Percentiles rank a stretch among this genome's conserved stretches.
Conservation (phyloP, 2,888 invertebrate genomes). For the Phania funesta region DNA sequence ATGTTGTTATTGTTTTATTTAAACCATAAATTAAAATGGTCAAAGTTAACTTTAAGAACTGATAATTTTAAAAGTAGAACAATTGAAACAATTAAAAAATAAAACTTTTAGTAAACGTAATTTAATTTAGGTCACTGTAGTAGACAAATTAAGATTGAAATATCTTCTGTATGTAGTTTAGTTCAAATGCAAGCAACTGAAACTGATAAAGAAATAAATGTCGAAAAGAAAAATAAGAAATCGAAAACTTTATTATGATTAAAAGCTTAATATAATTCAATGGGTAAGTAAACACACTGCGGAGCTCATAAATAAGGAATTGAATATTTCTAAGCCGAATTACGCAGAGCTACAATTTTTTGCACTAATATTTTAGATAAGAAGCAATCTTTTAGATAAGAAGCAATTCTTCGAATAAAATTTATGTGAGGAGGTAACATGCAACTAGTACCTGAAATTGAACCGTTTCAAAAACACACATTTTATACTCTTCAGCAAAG, state of each 20-base stretch:
- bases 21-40: slow-evolving; percentile 39
- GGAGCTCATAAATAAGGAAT: too few relatives aligned
- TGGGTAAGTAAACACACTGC: too few relatives aligned
- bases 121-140: not conserved
- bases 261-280: too few relatives aligned
- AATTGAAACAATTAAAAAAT: not conserved
- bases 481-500: too few relatives aligned
- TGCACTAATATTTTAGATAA: too few relatives aligned
- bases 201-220: slow-evolving; percentile 42
- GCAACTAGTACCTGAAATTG: too few relatives aligned
- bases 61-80: slow-evolving; percentile 47
- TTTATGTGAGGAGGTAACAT: too few relatives aligned
- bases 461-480: too few relatives aligned
- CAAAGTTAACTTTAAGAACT: slow-evolving; percentile 65
- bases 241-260: not conserved
- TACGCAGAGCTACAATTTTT: too few relatives aligned
- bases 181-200: slow-evolving; percentile 17
- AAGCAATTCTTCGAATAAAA: too few relatives aligned
- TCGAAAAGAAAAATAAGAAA: not conserved
- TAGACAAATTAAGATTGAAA: not conserved
- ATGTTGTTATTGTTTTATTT: not conserved
- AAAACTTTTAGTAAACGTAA: slow-evolving; percentile 4
- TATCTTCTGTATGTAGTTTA: slow-evolving; percentile 39
- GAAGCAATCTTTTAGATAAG: too few relatives aligned
- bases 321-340: too few relatives aligned